Evolutionary conservation across 1,140 invertebrate genomes (phyloP), one percentile per base, ranked within the genome.

Genomic region (Drosophila sp.): DNA sequence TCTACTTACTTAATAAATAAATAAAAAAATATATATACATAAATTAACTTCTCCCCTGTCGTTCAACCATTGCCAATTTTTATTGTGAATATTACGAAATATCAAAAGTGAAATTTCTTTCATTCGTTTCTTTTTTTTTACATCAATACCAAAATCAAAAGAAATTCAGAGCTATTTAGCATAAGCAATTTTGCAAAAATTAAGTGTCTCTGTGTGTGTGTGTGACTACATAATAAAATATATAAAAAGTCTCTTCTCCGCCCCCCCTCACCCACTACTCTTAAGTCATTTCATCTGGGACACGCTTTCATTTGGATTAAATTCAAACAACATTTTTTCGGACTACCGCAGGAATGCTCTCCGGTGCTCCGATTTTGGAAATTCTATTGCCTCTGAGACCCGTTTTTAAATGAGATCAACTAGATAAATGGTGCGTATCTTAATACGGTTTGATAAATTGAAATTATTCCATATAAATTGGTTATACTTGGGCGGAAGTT

Each of bases 391-490:
- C 76, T 8, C 35, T 72, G 76, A 77, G 83, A 83, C 76, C 76
- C 60, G 79, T 76, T 87, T 87, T 80, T 89, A 66, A 86, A 86
- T 86, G 83, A 87, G 76, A 86, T 86, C 81, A 86, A 86, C 79
- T 86, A 86, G 83, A 86, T 86, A 86, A 86, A 86, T 86, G 83
- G 83, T 86, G 76, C 76, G 83, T 86, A 86, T 86, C 83, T 83
- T 74, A 76, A 70, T 76, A 33, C 0, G 32, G 2, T 32, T 66
- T 77, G 62, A 78, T 77, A 71, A 71, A 78, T 77, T 44, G 54
- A 70, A 54, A 66, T 44, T 25, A 35, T 76, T 35, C 17, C 27
- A 57, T 7, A 38, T 57, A 32, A 50, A 35, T 55, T 41, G 47
- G 29, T 35, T 5, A 41, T 47, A 25, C 25, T 27, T 0, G 17